Percentiles rank a stretch among this genome's conserved stretches.
These are phyloP conservation scores for Atethmia centrago DNA, from an alignment of 2,888 invertebrate genomes.

Conservation along the genomic window DNA sequence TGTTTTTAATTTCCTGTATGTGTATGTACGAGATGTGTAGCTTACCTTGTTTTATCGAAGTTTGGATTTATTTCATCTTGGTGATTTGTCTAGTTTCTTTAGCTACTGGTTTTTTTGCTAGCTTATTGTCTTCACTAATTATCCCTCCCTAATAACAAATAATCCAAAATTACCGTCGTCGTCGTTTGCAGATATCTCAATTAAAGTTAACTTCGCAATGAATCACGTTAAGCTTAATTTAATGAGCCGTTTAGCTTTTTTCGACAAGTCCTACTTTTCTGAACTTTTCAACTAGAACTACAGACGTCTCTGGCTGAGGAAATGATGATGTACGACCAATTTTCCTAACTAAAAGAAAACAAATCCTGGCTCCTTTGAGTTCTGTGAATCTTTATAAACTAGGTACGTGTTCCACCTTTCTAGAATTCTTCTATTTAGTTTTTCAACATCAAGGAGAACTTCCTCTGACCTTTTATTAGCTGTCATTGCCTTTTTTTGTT, in stretches of 20 bases:
- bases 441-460: not conserved
- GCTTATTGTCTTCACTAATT: too few relatives aligned
- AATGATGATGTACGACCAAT: conserved; percentile 10
- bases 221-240: conserved; percentile 41
- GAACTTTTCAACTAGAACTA: conserved; percentile 23
- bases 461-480: conserved; percentile 10
- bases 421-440: not conserved
- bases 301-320: conserved; percentile 7
- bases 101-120: too few relatives aligned
- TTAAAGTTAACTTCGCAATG: conserved; percentile 44
- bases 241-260: conserved; percentile 21
- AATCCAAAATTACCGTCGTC: not conserved
- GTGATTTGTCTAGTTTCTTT: accelerated
- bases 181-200: conserved; percentile 38
- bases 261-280: conserved; percentile 46
- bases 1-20: conserved; percentile 7
- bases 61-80: not conserved
- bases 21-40: too few relatives aligned
- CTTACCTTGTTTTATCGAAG: not conserved
- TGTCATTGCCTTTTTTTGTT: conserved; percentile 17
- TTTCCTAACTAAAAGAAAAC: not conserved
- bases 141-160: not conserved
- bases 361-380: not conserved
- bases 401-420: not conserved
- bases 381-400: not conserved